phyloP scores from a whole-genome alignment of 2,797 vertebrate species.

The Fringilla coelebs region DNA sequence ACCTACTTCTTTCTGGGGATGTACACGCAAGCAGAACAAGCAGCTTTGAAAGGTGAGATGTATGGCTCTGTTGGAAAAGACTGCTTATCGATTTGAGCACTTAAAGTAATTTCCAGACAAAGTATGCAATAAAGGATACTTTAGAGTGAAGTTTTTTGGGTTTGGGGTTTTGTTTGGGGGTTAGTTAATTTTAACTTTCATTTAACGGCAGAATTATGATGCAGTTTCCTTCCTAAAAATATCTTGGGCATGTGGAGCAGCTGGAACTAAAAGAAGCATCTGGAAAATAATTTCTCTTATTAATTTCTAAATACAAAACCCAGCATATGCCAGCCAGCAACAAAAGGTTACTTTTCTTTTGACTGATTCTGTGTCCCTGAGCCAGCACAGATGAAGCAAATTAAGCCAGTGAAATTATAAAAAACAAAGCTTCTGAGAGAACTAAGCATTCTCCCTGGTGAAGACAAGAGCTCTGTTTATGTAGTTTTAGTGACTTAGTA shows the following conservation, averaged over 20 bases:
- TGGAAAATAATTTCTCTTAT: not conserved
- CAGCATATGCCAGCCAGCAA: not conserved
- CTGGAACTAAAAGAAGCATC: not conserved
- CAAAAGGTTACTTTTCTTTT: conserved; percentile 1
- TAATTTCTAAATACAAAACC: not conserved
- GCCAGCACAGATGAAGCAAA: not conserved
- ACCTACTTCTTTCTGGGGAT: conserved; percentile 92
- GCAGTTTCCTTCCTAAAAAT: not conserved
- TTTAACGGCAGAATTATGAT: not conserved
- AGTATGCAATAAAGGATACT: not conserved
- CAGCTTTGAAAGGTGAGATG: conserved; percentile 86
- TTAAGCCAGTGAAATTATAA: not conserved
- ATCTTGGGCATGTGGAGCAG: not conserved
- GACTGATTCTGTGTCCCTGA: not conserved
- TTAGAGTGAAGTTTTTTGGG: not conserved
- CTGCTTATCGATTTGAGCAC: not conserved
- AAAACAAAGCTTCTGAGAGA: not conserved
- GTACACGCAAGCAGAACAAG: conserved; percentile 91
- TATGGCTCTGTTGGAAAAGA: not conserved
- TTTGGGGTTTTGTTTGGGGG: not conserved
- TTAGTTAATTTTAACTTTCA: not conserved
- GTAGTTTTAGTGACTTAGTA: not conserved
- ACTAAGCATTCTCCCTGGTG: not conserved
- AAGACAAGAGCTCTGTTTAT: not conserved
- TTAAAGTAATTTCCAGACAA: not conserved